Base-by-base conservation (phyloP, 2,888 invertebrate genomes). In the Parnassius mnemosyne region DNA sequence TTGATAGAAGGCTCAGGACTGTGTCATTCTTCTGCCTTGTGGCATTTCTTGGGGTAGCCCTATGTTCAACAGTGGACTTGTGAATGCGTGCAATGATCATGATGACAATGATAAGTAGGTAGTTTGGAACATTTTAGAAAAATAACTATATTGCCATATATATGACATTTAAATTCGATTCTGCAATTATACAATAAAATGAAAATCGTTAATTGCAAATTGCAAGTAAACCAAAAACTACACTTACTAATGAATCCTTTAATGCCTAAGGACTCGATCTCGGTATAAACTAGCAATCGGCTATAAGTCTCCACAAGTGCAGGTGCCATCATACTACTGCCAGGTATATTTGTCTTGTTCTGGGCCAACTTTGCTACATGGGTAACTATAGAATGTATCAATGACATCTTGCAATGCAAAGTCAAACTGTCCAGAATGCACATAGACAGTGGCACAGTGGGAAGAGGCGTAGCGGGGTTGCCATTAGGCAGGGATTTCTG, bases 291-390 rank as follows among this genome's bases (percentile, higher is more conserved):
- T 58, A 99, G 87, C 13, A 99, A 89, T 57, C 98, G 93, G 64
- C 97, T 97, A 88, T 98, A 99, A 0, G 98, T 99, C 87, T 99
- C 98, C 0, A 99, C 96, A 1, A 98, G 87, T 0, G 98, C 98
- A 0, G 98, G 98, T 0, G 98, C 96, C 78, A 97, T 92, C 84
- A 89, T 92, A 61, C 82, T 88, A 53, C 85, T 89, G 1, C 91
- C 90, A 0, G 97, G 95, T 78, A 96, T 93, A 60, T 95, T 95
- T 0, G 95, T 95, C 80, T 97, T 98, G 44, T 95, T 95, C 78
- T 97, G 97, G 0, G 98, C 97, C 71, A 97, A 92, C 78, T 98
- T 97, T 47, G 97, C 96, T 54, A 98, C 97, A 78, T 98, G 96
- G 0, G 97, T 95, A 61, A 96, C 96, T 71, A 97, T 97, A 53